Evolutionary conservation across 2,113 vertebrate genomes (phyloP).

Genomic region (Ahaetulla prasina): DNA sequence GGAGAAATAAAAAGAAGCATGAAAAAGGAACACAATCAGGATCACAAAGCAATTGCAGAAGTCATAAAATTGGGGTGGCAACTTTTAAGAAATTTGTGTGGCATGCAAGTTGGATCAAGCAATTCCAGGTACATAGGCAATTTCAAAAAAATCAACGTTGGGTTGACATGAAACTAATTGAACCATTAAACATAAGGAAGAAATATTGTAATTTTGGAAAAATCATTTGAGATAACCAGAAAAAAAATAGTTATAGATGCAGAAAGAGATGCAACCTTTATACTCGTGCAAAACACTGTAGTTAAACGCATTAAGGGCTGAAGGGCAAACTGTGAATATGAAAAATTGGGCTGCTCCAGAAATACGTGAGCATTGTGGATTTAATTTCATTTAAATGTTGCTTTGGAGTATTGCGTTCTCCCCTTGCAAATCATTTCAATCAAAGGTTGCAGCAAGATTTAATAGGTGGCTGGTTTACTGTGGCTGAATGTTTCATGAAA

Average conservation of each 20-base stretch:
- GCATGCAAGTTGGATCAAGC: neutral
- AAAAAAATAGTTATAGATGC: neutral
- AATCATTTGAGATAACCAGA: neutral
- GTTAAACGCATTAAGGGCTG: neutral
- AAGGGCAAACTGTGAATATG: neutral
- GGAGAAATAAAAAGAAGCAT: neutral
- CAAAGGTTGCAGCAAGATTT: neutral
- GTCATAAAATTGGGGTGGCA: neutral
- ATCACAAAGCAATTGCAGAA: neutral
- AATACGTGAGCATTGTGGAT: neutral
- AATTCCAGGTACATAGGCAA: neutral
- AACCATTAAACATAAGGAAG: neutral
- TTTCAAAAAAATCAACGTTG: neutral
- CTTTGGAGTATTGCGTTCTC: neutral
- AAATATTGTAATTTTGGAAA: neutral
- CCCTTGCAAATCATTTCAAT: neutral
- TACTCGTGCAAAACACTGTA: neutral
- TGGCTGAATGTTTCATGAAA: neutral
- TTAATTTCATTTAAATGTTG: neutral
- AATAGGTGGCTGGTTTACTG: neutral
- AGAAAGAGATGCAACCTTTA: neutral
- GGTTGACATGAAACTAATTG: too few species aligned
- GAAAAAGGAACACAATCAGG: neutral
- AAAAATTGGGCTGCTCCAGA: neutral
- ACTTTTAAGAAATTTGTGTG: neutral